Conservation (phyloP, 2,797 vertebrate genomes). For the Megaceryle alcyon region DNA sequence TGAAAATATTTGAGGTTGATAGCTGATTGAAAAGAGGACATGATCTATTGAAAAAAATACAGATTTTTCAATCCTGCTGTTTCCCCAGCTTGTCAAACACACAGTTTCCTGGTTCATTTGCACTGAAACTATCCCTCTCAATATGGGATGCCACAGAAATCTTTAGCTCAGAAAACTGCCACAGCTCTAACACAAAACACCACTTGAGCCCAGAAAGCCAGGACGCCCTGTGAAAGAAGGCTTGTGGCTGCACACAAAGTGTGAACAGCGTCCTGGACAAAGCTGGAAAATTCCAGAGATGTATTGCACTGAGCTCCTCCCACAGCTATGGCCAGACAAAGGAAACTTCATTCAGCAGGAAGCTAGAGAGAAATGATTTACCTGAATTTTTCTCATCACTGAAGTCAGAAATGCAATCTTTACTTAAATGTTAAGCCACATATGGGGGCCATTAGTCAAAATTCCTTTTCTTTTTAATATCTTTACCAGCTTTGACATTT, state of each 20-base stretch:
- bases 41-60: neutral
- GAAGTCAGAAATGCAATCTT: neutral
- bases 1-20: no score
- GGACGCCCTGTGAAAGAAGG: neutral
- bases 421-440: slow-evolving; percentile 17
- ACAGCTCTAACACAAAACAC: neutral
- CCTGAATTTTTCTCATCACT: neutral
- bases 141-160: neutral
- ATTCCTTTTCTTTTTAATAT: neutral
- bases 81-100: neutral
- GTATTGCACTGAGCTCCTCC: neutral
- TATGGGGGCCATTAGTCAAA: neutral
- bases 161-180: neutral
- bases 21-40: neutral
- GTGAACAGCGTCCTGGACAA: neutral
- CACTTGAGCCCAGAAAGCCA: neutral
- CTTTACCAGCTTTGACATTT: slow-evolving; percentile 44
- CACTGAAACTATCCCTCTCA: neutral
- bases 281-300: slow-evolving; percentile 33
- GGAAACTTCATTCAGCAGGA: neutral
- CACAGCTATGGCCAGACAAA: neutral
- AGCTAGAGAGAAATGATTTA: neutral
- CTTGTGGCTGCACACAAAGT: neutral
- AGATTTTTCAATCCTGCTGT: neutral
- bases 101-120: neutral